Conservation (phyloP, 2,888 invertebrate species). For the Buathra laborator region DNA sequence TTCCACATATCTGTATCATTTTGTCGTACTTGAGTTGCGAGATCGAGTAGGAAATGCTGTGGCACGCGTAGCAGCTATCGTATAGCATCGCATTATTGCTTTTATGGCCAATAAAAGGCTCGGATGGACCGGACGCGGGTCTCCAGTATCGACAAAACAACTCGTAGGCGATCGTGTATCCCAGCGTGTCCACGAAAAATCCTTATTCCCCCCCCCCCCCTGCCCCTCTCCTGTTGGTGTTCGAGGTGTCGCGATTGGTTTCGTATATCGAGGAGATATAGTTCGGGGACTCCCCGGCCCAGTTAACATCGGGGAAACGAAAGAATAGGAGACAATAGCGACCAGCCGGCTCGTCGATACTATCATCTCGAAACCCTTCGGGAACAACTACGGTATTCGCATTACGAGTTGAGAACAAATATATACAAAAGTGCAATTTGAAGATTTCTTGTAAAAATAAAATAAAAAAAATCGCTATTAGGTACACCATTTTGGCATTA, state of each 20-base stretch:
- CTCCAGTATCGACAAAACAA: slow-evolving; percentile 64
- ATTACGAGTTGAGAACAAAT: slow-evolving; percentile 45
- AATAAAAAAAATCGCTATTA: slow-evolving; percentile 18
- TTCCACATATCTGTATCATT: slow-evolving; percentile 80
- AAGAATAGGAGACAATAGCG: slow-evolving; percentile 46
- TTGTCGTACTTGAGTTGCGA: slow-evolving; percentile 77
- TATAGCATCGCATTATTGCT: slow-evolving; percentile 83
- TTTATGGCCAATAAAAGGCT: slow-evolving; percentile 85
- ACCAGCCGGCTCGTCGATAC: slow-evolving; percentile 67
- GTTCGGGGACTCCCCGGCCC: slow-evolving; percentile 84
- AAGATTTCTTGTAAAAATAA: no score
- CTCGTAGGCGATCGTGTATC: slow-evolving; percentile 43
- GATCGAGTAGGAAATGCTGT: slow-evolving; percentile 51
- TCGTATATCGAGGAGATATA: slow-evolving; percentile 80
- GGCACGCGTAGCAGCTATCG: slow-evolving; percentile 78
- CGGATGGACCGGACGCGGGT: slow-evolving; percentile 75
- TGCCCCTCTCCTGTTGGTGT: slow-evolving; percentile 26
- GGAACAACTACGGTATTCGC: slow-evolving; percentile 68
- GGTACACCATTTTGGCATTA: not conserved
- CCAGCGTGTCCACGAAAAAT: not conserved
- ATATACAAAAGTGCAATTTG: not conserved
- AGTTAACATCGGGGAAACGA: slow-evolving; percentile 76
- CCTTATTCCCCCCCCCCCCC: slow-evolving; percentile 36
- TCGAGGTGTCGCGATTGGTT: slow-evolving; percentile 84
- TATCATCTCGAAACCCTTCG: slow-evolving; percentile 73